Evolutionary conservation across 2,888 invertebrate genomes (phyloP).

Genomic region (Galerucella nymphaeae): DNA sequence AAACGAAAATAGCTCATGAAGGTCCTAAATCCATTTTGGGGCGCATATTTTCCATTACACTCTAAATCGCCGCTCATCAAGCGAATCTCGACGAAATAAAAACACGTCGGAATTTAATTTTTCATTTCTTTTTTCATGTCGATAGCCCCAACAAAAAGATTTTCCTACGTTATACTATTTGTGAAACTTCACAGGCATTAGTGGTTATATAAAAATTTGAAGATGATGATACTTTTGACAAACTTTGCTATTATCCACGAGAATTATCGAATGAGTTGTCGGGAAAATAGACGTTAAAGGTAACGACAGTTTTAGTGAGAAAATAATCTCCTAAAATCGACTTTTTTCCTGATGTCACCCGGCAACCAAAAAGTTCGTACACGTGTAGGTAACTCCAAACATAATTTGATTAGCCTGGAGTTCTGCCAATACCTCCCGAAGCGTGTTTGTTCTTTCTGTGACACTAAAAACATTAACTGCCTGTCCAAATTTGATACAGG

Average conservation of each 20-base stretch:
- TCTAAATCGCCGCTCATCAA: slow-evolving; percentile 12
- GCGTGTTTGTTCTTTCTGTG: slow-evolving; percentile 40
- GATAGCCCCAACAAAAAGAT: slow-evolving; percentile 4
- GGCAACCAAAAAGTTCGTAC: slow-evolving; percentile 19
- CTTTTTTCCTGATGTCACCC: too few relatives aligned
- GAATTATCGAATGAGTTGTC: too few relatives aligned
- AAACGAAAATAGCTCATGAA: slow-evolving; percentile 5
- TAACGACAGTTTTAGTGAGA: too few relatives aligned
- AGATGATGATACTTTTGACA: too few relatives aligned
- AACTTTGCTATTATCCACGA: neutral
- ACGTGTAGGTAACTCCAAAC: slow-evolving; percentile 23
- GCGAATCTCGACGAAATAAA: slow-evolving; percentile 26
- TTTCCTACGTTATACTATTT: neutral
- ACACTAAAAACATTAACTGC: slow-evolving; percentile 46
- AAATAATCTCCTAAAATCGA: too few relatives aligned
- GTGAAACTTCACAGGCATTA: too few relatives aligned
- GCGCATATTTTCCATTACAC: slow-evolving; percentile 35
- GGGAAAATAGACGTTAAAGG: too few relatives aligned
- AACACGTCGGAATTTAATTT: slow-evolving; percentile 37
- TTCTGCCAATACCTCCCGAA: slow-evolving; percentile 48
- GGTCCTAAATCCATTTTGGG: slow-evolving; percentile 32
- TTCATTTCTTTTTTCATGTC: slow-evolving; percentile 12
- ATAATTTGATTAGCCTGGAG: slow-evolving; percentile 52
- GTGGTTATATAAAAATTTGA: too few relatives aligned
- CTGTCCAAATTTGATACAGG: slow-evolving; percentile 3